A percentile compares a stretch with the other conserved stretches of the same genome.
Evolutionary conservation across 1,140 invertebrate genomes (phyloP).

Genomic region (Vanessa tameamea): DNA sequence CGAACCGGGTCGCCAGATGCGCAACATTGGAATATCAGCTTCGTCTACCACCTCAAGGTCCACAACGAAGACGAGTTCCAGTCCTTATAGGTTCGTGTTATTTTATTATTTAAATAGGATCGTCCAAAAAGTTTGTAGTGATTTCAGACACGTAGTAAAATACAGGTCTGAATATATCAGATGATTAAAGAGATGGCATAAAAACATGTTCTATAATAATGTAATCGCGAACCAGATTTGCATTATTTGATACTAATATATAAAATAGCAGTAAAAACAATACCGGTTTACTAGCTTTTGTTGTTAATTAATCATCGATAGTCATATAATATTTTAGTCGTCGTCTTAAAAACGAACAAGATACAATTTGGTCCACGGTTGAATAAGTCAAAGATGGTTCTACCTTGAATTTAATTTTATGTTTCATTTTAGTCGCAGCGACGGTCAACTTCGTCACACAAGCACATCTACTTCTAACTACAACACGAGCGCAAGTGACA

Average conservation of each 20-base stretch:
- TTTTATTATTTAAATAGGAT: neutral
- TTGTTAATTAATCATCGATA: too few relatives aligned
- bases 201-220: too few relatives aligned
- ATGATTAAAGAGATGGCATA: too few relatives aligned
- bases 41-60: constrained; percentile 96
- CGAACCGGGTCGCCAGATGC: constrained; percentile 67
- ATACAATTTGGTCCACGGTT: too few relatives aligned
- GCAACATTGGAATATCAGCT: constrained; percentile 97
- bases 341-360: too few relatives aligned
- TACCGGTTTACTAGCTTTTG: neutral
- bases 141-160: neutral
- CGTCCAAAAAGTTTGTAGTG: neutral
- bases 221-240: too few relatives aligned
- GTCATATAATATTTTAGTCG: too few relatives aligned
- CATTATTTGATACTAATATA: too few relatives aligned
- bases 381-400: too few relatives aligned
- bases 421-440: constrained; percentile 81
- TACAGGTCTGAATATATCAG: too few relatives aligned
- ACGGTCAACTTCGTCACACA: constrained; percentile 89
- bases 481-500: constrained; percentile 87
- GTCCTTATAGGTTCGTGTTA: constrained; percentile 87
- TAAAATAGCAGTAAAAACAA: too few relatives aligned
- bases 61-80: constrained; percentile 96
- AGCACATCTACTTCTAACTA: constrained; percentile 92
- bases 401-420: too few relatives aligned